A percentile compares a stretch with the other conserved stretches of the same genome.
phyloP scores from a whole-genome alignment of 1,140 invertebrate species.

The Maniola jurtina region DNA sequence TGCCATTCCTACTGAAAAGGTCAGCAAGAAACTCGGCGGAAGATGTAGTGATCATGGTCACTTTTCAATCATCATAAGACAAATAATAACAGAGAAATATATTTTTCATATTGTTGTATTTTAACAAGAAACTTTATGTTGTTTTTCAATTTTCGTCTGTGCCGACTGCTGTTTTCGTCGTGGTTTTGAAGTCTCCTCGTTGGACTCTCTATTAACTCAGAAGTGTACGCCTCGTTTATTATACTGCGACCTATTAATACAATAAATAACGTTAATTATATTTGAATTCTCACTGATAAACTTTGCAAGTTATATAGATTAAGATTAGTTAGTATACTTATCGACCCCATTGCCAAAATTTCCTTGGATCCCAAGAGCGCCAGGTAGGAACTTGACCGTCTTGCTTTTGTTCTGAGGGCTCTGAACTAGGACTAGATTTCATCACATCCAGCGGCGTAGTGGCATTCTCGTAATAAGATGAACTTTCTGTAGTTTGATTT shows the following conservation, averaged over 20 bases:
- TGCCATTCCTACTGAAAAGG: too few species aligned
- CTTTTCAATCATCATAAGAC: too few species aligned
- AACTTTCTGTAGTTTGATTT: background rate
- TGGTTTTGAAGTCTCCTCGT: background rate
- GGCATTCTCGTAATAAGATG: background rate
- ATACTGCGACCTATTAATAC: constrained; percentile 41
- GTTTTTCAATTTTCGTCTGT: constrained; percentile 48
- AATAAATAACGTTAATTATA: constrained; percentile 26
- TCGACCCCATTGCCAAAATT: constrained; percentile 51
- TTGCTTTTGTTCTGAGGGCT: constrained; percentile 12
- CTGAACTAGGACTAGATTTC: background rate
- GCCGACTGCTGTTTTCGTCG: constrained; percentile 17
- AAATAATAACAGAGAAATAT: constrained; percentile 3
- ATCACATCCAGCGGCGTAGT: background rate
- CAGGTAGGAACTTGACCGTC: constrained; percentile 31
- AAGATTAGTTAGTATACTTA: background rate
- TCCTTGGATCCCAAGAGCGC: constrained; percentile 44
- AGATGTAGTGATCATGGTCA: too few species aligned
- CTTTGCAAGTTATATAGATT: background rate
- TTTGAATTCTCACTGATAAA: background rate
- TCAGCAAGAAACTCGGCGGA: too few species aligned
- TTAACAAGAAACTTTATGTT: constrained; percentile 57
- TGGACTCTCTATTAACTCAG: constrained; percentile 14
- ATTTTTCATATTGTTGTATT: constrained; percentile 52
- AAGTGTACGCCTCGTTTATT: constrained; percentile 41